These are phyloP conservation scores for Silurus aristotelis DNA, from an alignment of 2,797 vertebrate genomes.

Conservation along the genomic window DNA sequence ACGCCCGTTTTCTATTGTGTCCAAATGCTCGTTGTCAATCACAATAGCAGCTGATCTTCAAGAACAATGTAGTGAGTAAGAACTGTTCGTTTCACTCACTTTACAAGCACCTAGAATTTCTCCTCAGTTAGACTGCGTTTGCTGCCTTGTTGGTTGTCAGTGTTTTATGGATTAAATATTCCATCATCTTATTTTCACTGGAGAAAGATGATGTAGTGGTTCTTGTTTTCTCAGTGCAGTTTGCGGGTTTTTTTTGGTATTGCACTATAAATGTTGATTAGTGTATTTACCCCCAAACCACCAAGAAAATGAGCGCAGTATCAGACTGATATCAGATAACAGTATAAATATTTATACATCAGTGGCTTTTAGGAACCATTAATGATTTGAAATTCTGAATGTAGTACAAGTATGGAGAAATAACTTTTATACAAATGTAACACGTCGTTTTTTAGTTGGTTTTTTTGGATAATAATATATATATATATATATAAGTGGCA, in stretches of 20 bases:
- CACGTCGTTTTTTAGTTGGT: too few relatives aligned
- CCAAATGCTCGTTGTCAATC: not conserved
- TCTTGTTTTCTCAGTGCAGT: not conserved
- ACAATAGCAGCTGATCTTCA: not conserved
- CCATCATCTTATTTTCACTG: not conserved
- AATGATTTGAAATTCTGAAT: not conserved
- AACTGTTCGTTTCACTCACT: not conserved
- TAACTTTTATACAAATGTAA: too few relatives aligned
- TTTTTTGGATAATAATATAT: too few relatives aligned
- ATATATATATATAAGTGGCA: too few relatives aligned
- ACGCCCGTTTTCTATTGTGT: not conserved
- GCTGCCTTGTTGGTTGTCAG: not conserved
- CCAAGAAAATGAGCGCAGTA: not conserved
- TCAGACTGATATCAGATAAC: not conserved
- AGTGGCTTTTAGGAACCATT: not conserved
- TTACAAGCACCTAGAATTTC: not conserved
- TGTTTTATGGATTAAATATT: not conserved
- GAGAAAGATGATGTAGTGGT: not conserved
- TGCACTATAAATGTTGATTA: not conserved
- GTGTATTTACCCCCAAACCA: not conserved
- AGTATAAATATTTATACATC: not conserved
- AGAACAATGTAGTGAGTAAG: not conserved
- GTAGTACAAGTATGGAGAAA: too few relatives aligned
- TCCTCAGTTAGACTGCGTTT: not conserved
- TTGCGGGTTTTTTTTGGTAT: not conserved